Evolutionary conservation across 2,113 vertebrate genomes (phyloP), one percentile per base, ranked within the genome.

Genomic region (Perca flavescens): DNA sequence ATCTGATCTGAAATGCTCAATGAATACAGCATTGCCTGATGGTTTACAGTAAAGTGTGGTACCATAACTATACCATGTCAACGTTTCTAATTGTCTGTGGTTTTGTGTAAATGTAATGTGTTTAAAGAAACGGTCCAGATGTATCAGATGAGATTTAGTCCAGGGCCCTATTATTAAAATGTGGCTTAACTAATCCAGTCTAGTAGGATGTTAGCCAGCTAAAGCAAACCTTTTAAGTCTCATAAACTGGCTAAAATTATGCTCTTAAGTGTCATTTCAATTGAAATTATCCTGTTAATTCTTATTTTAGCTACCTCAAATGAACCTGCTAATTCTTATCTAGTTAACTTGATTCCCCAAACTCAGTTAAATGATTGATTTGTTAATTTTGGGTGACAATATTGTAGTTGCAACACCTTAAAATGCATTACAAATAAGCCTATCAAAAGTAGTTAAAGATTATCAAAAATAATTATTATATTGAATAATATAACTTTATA

Each of bases 11-110:
- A 79, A 72, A 65, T 86, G 80, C 72, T 88, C 25, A 76, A 82
- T 90, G 66, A 82, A 92, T 86, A 72, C 71, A 68, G 66, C 7
- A 12, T 21, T 70, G 56, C 65, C 71, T 73, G 53, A n/a, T 61
- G 17, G 16, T 46, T 83, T 47, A 65, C 53, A 81, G 12, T 8
- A 3, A 65, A 22, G 9, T 25, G 12, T 69, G 31, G 4, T 57
- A 19, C n/a, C n/a, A 65, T 21, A 65, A 66, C 70, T 68, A 21
- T 73, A 73, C 54, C 16, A 17, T 25, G 54, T 62, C 34, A 76
- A n/a, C 6, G 1, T 34, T 3, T 60, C 1, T 65, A 16, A 22
- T 34, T 56, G 66, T 64, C 17, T 10, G 46, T n/a, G 6, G 17
- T 19, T 34, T 40, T 60, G 19, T 77, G 34, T 34, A 47, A 31